Conservation (phyloP, 2,113 vertebrate species). For the Cebus imitator region DNA sequence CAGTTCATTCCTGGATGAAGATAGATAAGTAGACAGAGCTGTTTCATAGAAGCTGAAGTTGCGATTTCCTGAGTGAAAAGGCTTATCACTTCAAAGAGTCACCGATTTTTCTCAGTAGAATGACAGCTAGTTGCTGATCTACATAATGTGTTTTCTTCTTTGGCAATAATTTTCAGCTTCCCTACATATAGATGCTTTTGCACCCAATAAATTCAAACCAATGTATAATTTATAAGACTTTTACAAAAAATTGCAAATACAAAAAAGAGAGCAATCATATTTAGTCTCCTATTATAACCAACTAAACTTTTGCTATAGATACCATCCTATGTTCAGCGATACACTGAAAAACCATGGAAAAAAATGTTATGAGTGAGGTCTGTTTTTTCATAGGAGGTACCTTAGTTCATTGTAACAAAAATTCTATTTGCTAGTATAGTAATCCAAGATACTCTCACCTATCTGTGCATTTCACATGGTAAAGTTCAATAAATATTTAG, state of each 20-base stretch:
- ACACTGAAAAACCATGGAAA: background rate
- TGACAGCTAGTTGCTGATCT: background rate
- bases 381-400: background rate
- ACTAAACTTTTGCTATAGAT: background rate
- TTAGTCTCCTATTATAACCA: background rate
- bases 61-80: background rate
- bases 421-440: background rate
- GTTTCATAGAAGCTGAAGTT: background rate
- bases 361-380: background rate
- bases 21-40: too few relatives aligned
- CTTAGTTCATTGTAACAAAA: slow-evolving; percentile 12
- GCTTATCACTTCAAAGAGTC: background rate
- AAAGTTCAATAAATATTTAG: slow-evolving; percentile 40
- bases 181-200: background rate
- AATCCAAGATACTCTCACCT: background rate
- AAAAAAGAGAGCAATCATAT: background rate
- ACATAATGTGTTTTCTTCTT: background rate
- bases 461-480: background rate
- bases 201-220: background rate
- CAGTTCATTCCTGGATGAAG: background rate
- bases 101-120: background rate
- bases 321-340: background rate
- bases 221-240: background rate
- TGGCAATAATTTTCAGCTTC: background rate
- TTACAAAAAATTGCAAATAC: background rate